Base-by-base conservation (phyloP, 2,113 vertebrate genomes). In the Paratilapia polleni region DNA sequence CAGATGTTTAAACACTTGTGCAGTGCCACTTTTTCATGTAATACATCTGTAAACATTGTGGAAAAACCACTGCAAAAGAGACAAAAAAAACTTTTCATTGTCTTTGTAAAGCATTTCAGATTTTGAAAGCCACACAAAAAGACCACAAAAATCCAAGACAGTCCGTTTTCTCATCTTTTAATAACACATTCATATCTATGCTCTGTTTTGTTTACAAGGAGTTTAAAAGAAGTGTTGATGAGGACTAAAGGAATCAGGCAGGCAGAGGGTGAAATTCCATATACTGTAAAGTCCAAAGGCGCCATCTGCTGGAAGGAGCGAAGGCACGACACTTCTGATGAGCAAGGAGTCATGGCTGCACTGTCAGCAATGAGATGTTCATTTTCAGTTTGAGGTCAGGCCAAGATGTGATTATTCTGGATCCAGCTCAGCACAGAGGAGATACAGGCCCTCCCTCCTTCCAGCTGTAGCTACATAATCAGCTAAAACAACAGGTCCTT, bases 141-240 rank as follows among this genome's bases (percentile, higher is more conserved):
- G 31, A 85, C 10, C 49, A 70, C 60, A n/a, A 20, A 41, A 60
- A 24, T 24, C 8, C 47, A 49, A 28, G 24, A 20, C 20, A 28
- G 17, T 93, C 94, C 90, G 14, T 95, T 95, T 95, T 96, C 92
- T 95, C 93, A 86, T 95, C 93, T 95, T 96, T 96, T 96, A 96
- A 95, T 96, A 95, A 95, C 95, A 96, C 96, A 96, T 96, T 96
- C 95, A 95, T 96, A 95, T 95, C 95, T 96, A 96, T 96, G 94
- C 93, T 96, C 95, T 95, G 95, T 95, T 96, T 95, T 95, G 95
- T 96, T 96, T 96, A 96, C 96, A 96, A 94, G 94, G 93, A 96
- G 94, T 96, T 96, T 94, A 95, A 96, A 96, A 95, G 92, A 95
- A 95, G 93, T 95, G 93, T 95, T 94, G 93, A 95, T 95, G 94